Evolutionary conservation across 1,140 invertebrate species (phyloP).

Genomic region (Apolygus lucorum): DNA sequence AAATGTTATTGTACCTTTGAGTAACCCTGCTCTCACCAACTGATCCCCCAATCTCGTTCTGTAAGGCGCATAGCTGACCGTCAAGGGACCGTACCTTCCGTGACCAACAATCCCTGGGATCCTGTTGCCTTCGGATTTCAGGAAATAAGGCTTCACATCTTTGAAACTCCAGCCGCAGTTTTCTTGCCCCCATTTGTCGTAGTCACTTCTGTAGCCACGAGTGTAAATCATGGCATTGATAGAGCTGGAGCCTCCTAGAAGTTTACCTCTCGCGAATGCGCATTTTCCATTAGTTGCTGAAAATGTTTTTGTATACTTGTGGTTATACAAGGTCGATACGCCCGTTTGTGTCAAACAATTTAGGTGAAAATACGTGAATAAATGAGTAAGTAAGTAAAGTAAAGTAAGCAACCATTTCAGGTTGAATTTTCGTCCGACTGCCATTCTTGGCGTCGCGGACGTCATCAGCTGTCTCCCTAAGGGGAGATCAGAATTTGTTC

Average conservation of each 20-base stretch:
- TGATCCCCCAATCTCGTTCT: constrained; percentile 42
- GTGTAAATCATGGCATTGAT: constrained; percentile 58
- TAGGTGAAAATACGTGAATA: too few relatives aligned
- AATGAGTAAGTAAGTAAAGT: too few relatives aligned
- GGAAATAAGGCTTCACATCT: constrained; percentile 70
- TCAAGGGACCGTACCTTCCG: constrained; percentile 61
- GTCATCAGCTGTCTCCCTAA: too few relatives aligned
- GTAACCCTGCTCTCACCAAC: constrained; percentile 53
- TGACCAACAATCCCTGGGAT: constrained; percentile 49
- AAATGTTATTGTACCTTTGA: too few relatives aligned
- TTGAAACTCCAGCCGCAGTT: constrained; percentile 59
- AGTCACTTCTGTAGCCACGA: constrained; percentile 54
- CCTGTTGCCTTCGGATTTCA: constrained; percentile 44
- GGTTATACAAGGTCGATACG: too few relatives aligned
- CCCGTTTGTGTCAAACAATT: too few relatives aligned
- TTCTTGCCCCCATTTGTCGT: constrained; percentile 62
- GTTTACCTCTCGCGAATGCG: constrained; percentile 44
- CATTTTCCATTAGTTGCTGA: constrained; percentile 43
- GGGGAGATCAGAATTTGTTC: too few relatives aligned
- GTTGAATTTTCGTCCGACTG: too few relatives aligned
- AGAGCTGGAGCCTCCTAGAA: constrained; percentile 49
- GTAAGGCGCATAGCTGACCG: constrained; percentile 56
- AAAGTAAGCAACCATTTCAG: too few relatives aligned
- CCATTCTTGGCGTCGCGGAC: too few relatives aligned
- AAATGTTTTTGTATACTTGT: background rate